A percentile compares a stretch with the other conserved stretches of the same genome.
These are phyloP conservation scores for Flexamia atlantica DNA, from an alignment of 2,888 invertebrate genomes.

Conservation along the genomic window DNA sequence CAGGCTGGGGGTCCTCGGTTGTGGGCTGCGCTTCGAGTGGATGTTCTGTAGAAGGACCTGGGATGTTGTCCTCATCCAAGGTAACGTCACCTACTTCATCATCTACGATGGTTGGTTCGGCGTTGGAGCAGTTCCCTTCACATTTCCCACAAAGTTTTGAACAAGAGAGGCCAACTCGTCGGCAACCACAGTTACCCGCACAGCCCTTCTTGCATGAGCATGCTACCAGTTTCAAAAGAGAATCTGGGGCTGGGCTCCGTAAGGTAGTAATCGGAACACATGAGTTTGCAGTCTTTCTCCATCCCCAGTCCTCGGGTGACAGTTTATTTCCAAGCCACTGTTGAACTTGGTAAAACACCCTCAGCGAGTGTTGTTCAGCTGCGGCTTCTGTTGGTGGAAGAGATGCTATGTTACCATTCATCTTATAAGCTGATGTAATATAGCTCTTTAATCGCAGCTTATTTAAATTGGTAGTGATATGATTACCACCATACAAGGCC, in stretches of 20 bases:
- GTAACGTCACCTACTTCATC: no score
- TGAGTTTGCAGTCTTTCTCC: conserved; percentile 31
- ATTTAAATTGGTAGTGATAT: neutral
- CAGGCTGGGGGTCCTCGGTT: no score
- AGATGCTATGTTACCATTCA: neutral
- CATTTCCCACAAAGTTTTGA: conserved; percentile 45
- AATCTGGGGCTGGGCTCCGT: conserved; percentile 40
- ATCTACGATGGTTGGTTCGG: no score
- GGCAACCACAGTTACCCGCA: conserved; percentile 54
- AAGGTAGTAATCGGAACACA: conserved; percentile 15
- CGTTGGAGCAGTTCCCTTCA: conserved; percentile 41
- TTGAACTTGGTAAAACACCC: neutral
- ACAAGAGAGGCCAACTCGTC: conserved; percentile 52
- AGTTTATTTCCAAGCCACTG: neutral
- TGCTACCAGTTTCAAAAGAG: conserved; percentile 42
- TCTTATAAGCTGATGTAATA: conserved; percentile 18
- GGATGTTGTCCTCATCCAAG: no score
- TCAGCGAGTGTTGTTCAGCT: neutral
- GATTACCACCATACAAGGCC: conserved; percentile 14
- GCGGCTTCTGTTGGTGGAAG: neutral
- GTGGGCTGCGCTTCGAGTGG: no score
- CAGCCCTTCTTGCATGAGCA: conserved; percentile 56
- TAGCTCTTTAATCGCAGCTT: conserved; percentile 8
- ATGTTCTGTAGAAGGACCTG: no score
- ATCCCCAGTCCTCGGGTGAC: conserved; percentile 14